Evolutionary conservation across 2,113 vertebrate species (phyloP).

Genomic region (Urocolius indicus): DNA sequence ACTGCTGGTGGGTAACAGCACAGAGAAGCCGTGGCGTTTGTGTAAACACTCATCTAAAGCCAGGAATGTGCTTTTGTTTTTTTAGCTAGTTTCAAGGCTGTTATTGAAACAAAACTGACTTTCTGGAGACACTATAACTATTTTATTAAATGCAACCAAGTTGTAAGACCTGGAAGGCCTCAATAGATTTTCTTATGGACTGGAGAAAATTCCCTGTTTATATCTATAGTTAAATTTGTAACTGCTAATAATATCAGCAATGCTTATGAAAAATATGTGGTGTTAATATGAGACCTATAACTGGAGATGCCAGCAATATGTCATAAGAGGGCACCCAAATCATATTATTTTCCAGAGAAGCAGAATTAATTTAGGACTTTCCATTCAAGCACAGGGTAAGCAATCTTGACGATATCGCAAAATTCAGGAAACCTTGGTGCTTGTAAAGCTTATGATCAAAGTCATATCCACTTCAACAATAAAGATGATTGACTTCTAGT

Average conservation of each 20-base stretch:
- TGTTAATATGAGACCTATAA: background rate
- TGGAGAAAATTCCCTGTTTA: background rate
- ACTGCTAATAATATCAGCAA: background rate
- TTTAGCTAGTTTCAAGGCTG: slow-evolving; percentile 27
- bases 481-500: background rate
- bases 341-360: background rate
- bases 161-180: slow-evolving; percentile 18
- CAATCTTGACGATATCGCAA: background rate
- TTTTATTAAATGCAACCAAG: slow-evolving; percentile 32
- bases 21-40: background rate
- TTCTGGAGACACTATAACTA: background rate
- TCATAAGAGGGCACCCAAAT: background rate
- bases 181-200: background rate
- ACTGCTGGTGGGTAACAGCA: background rate
- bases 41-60: background rate
- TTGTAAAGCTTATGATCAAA: background rate
- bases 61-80: background rate
- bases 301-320: background rate
- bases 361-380: background rate
- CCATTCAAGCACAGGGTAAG: background rate
- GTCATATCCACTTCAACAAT: background rate
- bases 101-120: slow-evolving; percentile 39
- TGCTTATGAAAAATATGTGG: background rate
- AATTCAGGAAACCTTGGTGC: background rate
- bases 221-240: background rate